Evolutionary conservation across 2,797 vertebrate genomes (phyloP).

Genomic region (Mormyrops boulengeri): DNA sequence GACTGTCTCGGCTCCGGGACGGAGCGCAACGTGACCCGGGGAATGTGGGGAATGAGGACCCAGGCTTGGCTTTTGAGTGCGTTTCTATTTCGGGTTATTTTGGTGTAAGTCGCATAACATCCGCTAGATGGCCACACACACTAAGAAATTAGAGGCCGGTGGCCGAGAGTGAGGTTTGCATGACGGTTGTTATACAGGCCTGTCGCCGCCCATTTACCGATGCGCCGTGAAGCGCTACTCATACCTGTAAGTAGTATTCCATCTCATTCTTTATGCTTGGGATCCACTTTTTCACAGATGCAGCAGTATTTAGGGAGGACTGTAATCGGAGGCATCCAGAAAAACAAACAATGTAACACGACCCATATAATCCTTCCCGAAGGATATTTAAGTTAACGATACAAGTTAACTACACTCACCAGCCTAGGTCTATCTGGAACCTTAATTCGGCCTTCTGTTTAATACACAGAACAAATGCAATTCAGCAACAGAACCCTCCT

Average conservation of each 20-base stretch:
- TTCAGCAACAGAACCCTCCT: neutral
- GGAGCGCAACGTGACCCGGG: neutral
- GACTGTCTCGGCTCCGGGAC: neutral
- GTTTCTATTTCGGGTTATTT: neutral
- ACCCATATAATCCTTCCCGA: neutral
- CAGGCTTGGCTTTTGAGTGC: neutral
- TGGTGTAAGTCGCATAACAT: neutral
- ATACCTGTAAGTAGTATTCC: constrained; percentile 69
- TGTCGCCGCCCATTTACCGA: neutral
- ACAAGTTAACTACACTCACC: constrained; percentile 47
- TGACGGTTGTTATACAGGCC: neutral
- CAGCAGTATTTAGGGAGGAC: constrained; percentile 59
- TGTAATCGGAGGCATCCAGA: constrained; percentile 29
- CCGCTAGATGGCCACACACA: neutral
- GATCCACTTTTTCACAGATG: constrained; percentile 69
- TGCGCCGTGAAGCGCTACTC: neutral
- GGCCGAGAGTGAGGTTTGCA: neutral
- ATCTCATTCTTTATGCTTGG: constrained; percentile 72
- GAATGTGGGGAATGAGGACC: neutral
- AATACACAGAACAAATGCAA: constrained; percentile 16
- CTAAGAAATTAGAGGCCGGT: neutral
- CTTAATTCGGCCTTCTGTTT: constrained; percentile 63
- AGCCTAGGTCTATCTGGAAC: constrained; percentile 62
- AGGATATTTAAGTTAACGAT: neutral
- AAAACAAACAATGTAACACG: neutral